Conservation (phyloP, 2,113 vertebrate genomes). For the Eulemur macaco region DNA sequence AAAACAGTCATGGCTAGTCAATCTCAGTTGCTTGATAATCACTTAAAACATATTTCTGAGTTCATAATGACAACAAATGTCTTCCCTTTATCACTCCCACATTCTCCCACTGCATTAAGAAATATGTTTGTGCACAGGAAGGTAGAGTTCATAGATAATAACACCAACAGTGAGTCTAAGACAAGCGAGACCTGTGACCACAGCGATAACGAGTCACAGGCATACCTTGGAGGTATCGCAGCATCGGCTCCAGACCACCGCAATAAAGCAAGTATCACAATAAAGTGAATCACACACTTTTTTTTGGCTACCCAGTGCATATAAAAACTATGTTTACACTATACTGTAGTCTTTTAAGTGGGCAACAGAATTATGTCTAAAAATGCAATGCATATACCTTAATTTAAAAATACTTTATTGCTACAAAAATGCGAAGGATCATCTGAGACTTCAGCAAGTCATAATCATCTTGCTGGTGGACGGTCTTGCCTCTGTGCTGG, state of each 20-base stretch:
- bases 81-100: background rate
- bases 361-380: background rate
- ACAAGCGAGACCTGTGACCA: background rate
- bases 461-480: background rate
- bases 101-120: background rate
- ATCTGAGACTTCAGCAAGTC: background rate
- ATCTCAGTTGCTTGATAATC: background rate
- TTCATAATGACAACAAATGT: background rate
- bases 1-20: background rate
- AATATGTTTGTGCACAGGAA: background rate
- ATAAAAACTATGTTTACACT: background rate
- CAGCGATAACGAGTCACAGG: background rate
- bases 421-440: background rate
- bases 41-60: background rate
- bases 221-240: background rate
- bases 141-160: background rate
- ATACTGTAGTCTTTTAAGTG: background rate
- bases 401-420: background rate
- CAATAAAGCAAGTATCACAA: background rate
- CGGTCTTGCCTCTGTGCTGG: background rate
- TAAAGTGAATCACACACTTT: background rate
- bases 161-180: background rate
- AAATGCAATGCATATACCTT: no score
- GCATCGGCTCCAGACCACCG: background rate
- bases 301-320: background rate